Conservation (phyloP, 2,888 invertebrate genomes). For the Ommatoiulus sabulosus region DNA sequence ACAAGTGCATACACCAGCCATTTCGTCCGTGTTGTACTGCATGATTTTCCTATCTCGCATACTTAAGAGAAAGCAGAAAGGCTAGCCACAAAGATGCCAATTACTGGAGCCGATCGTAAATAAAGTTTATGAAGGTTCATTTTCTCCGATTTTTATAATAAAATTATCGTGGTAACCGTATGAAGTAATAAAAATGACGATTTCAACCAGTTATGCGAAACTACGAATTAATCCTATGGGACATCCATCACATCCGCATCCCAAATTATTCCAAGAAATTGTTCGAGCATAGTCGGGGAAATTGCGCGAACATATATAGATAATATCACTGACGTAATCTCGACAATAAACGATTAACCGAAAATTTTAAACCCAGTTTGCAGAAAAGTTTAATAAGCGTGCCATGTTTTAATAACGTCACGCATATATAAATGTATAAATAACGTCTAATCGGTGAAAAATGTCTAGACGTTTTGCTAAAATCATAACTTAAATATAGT, state of each 20-base stretch:
- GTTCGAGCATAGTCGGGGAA: too few species aligned
- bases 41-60: background rate
- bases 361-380: background rate
- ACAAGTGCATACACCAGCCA: background rate
- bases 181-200: background rate
- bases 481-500: too few species aligned
- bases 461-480: too few species aligned
- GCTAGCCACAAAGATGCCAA: background rate
- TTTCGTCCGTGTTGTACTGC: background rate
- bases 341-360: background rate
- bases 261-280: too few species aligned
- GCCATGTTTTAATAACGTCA: background rate
- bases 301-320: too few species aligned
- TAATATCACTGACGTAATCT: background rate
- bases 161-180: background rate
- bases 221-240: background rate
- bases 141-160: constrained; percentile 2
- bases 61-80: background rate
- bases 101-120: background rate
- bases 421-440: background rate
- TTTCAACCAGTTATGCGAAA: background rate
- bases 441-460: too few species aligned
- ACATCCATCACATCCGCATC: too few species aligned
- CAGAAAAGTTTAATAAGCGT: background rate
- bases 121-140: background rate